These are phyloP conservation scores for Regulus satrapa DNA, from an alignment of 2,113 vertebrate species.

Conservation along the genomic window DNA sequence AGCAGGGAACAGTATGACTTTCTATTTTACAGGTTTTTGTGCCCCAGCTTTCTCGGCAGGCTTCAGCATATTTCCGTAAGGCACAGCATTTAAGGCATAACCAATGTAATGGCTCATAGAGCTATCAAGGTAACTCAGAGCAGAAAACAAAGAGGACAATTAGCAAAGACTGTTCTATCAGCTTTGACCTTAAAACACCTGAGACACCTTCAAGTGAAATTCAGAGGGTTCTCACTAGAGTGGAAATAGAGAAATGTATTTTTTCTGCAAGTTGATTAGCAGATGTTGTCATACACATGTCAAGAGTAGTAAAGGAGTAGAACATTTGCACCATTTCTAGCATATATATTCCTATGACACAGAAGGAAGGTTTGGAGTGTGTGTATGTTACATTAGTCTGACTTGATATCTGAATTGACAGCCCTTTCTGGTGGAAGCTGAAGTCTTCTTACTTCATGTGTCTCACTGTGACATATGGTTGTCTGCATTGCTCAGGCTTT, in stretches of 20 bases:
- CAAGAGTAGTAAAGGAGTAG: background rate
- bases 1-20: background rate
- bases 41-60: background rate
- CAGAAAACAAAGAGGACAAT: background rate
- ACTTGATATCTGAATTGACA: background rate
- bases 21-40: background rate
- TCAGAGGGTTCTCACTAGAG: background rate
- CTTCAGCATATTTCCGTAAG: background rate
- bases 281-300: background rate
- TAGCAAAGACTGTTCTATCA: background rate
- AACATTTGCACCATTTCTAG: background rate
- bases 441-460: background rate
- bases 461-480: background rate
- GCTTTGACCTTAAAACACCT: background rate
- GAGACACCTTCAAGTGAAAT: background rate
- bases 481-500: background rate
- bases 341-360: background rate
- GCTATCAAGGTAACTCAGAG: background rate
- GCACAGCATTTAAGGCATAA: background rate
- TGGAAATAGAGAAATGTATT: background rate
- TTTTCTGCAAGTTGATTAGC: background rate
- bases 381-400: background rate
- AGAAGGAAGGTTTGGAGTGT: background rate
- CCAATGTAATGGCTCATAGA: background rate
- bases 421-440: background rate